phyloP scores from a whole-genome alignment of 1,140 invertebrate genomes.

The Tetramorium parvispinum region DNA sequence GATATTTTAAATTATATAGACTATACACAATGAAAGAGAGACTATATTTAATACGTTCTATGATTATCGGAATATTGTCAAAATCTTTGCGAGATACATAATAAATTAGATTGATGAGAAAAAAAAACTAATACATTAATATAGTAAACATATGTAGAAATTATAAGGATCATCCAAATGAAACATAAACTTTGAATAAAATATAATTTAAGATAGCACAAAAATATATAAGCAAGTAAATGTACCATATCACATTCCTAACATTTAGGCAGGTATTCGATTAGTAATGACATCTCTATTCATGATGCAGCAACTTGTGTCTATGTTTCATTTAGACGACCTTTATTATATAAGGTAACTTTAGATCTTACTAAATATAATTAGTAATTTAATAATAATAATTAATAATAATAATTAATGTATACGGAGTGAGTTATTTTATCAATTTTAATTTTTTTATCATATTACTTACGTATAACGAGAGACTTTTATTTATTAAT shows the following conservation, averaged over 20 bases:
- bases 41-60: not conserved
- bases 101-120: not conserved
- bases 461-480: not conserved
- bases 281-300: too few relatives aligned
- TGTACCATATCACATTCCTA: too few relatives aligned
- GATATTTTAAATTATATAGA: conserved; percentile 55
- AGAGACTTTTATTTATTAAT: not conserved
- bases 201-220: too few relatives aligned
- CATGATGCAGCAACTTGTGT: too few relatives aligned
- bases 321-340: too few relatives aligned
- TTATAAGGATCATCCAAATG: not conserved
- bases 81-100: not conserved
- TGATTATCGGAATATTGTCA: not conserved
- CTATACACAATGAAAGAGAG: not conserved
- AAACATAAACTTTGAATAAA: too few relatives aligned
- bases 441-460: not conserved
- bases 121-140: not conserved
- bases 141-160: too few relatives aligned
- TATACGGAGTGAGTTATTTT: not conserved
- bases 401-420: not conserved
- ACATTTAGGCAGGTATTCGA: too few relatives aligned
- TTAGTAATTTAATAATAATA: conserved; percentile 6
- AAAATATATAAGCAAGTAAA: too few relatives aligned
- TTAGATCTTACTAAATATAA: not conserved
- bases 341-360: not conserved